phyloP scores from a whole-genome alignment of 2,888 invertebrate species.

The Pristionchus mayeri region DNA sequence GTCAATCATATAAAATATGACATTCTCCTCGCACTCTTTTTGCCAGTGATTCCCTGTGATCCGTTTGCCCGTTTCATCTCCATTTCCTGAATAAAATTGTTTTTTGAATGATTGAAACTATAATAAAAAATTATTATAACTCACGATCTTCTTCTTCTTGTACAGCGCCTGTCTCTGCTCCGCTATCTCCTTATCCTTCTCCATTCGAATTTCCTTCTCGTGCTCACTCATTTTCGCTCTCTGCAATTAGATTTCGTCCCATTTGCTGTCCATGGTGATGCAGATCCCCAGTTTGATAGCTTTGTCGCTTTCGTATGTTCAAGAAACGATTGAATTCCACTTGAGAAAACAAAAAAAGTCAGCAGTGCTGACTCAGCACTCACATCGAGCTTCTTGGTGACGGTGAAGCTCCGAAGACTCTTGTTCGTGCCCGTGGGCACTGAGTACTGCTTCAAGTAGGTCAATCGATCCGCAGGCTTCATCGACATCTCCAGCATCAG shows the following conservation, averaged over 20 bases:
- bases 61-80: no score
- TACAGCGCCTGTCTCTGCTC: not conserved
- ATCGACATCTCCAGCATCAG: slow-evolving; percentile 95
- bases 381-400: slow-evolving; percentile 57
- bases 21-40: no score
- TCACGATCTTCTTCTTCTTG: not conserved
- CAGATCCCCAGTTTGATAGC: no score
- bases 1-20: no score
- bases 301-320: no score
- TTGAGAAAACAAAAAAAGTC: not conserved
- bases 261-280: not conserved
- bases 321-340: no score
- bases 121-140: no score
- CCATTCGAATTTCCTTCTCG: not conserved
- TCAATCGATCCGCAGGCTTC: slow-evolving; percentile 87
- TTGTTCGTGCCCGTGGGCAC: slow-evolving; percentile 81
- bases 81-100: no score
- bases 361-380: not conserved
- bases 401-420: slow-evolving; percentile 64
- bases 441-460: slow-evolving; percentile 90
- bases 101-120: no score
- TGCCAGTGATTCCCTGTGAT: no score
- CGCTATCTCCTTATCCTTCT: not conserved
- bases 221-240: not conserved
- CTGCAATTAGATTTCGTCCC: not conserved